phyloP scores from a whole-genome alignment of 2,888 invertebrate species.

The Rhagonycha fulva region DNA sequence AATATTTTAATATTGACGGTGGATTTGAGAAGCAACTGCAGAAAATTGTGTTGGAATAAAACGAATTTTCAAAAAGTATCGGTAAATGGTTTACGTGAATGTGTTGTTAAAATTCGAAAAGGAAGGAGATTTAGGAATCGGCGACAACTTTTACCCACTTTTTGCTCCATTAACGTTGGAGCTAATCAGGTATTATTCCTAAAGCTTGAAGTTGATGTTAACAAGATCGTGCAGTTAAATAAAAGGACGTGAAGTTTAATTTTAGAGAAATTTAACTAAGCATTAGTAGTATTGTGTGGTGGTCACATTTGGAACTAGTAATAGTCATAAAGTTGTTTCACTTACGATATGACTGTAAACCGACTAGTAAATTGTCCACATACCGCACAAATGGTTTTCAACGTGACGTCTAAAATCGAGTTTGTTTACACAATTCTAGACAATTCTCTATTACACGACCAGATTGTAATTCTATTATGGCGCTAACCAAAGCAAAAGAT shows the following conservation, averaged over 20 bases:
- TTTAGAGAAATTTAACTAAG: conserved; percentile 9
- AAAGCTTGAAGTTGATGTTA: neutral
- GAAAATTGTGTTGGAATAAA: neutral
- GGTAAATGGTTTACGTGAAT: neutral
- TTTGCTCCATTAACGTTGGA: neutral
- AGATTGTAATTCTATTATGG: neutral
- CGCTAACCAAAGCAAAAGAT: neutral
- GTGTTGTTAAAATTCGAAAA: neutral
- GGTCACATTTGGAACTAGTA: conserved; percentile 27
- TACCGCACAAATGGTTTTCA: conserved; percentile 26
- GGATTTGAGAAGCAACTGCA: neutral
- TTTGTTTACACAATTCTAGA: conserved; percentile 9
- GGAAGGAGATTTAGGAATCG: neutral
- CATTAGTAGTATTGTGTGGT: conserved; percentile 23
- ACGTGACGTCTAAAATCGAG: conserved; percentile 18
- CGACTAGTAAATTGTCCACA: conserved; percentile 27
- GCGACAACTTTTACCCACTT: no score
- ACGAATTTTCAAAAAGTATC: neutral
- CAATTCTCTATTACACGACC: neutral
- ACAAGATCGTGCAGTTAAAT: neutral
- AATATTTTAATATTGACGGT: neutral
- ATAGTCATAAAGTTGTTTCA: conserved; percentile 27
- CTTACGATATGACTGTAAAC: conserved; percentile 29
- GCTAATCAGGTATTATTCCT: neutral
- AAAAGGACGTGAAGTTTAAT: neutral